These are phyloP conservation scores for Trachelus iudaicus DNA, from an alignment of 2,888 invertebrate genomes.

Conservation along the genomic window DNA sequence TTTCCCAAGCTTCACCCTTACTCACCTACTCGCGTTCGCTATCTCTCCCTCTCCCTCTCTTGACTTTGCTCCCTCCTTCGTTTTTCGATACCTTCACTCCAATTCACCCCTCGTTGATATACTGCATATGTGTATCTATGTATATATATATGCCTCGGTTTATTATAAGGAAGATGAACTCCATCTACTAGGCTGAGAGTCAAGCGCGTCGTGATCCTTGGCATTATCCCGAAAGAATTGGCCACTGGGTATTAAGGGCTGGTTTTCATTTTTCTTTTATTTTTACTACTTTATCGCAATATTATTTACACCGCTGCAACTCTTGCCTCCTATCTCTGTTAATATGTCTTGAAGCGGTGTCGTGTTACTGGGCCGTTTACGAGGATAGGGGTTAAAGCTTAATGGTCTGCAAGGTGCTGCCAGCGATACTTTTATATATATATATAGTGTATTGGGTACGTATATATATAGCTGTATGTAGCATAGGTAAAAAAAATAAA, in stretches of 20 bases:
- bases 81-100: conserved; percentile 20
- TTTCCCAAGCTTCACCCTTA: conserved; percentile 10
- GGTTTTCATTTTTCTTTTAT: neutral
- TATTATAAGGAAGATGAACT: neutral
- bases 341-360: neutral
- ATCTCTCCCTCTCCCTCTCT: conserved; percentile 20
- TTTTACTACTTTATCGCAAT: neutral
- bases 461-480: too few species aligned
- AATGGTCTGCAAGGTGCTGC: neutral
- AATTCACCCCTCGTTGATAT: neutral
- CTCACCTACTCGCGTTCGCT: conserved; percentile 17
- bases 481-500: too few species aligned
- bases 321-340: neutral
- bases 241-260: neutral
- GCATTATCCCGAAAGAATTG: neutral
- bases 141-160: neutral
- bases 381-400: neutral
- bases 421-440: neutral
- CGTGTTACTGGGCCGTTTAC: neutral
- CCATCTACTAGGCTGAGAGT: neutral
- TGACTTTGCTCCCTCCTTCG: conserved; percentile 28
- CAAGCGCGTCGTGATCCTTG: neutral
- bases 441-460: too few species aligned
- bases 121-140: neutral
- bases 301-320: neutral